These are phyloP conservation scores for Oasisia sp. DNA, from an alignment of 2,888 invertebrate genomes.

Conservation along the genomic window DNA sequence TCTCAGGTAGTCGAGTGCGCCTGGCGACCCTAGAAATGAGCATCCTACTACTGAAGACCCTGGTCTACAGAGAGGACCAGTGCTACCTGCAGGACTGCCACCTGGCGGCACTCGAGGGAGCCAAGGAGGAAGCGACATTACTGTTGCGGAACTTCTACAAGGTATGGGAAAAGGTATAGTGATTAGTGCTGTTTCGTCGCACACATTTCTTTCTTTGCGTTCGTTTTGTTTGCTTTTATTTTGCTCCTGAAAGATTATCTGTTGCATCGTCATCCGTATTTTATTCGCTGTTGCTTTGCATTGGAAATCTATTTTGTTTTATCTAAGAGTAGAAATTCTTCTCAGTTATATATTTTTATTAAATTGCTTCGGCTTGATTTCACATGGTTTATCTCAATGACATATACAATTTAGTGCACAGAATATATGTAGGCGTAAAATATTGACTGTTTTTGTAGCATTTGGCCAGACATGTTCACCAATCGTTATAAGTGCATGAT, in stretches of 20 bases:
- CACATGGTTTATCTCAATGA: too few relatives aligned
- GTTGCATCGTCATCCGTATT: background rate
- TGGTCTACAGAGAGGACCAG: constrained; percentile 69
- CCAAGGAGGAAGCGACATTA: constrained; percentile 83
- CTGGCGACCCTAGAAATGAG: constrained; percentile 91
- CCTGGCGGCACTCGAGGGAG: constrained; percentile 76
- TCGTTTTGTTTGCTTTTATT: background rate
- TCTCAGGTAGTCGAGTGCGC: constrained; percentile 72
- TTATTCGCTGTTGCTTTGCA: background rate
- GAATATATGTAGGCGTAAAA: too few relatives aligned
- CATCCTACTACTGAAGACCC: constrained; percentile 80
- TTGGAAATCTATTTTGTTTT: background rate
- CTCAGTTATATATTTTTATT: background rate
- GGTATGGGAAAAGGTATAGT: constrained; percentile 64
- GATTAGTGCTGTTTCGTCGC: background rate
- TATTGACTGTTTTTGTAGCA: too few relatives aligned
- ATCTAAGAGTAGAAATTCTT: background rate
- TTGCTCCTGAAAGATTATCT: background rate
- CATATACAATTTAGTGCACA: too few relatives aligned
- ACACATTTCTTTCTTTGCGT: background rate
- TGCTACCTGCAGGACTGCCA: constrained; percentile 77
- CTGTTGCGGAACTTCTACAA: constrained; percentile 92
- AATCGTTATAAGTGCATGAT: too few relatives aligned
- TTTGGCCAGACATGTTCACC: too few relatives aligned
- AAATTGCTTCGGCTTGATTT: background rate